Base-by-base conservation (phyloP, 2,113 vertebrate species). In the Xiphophorus couchianus region DNA sequence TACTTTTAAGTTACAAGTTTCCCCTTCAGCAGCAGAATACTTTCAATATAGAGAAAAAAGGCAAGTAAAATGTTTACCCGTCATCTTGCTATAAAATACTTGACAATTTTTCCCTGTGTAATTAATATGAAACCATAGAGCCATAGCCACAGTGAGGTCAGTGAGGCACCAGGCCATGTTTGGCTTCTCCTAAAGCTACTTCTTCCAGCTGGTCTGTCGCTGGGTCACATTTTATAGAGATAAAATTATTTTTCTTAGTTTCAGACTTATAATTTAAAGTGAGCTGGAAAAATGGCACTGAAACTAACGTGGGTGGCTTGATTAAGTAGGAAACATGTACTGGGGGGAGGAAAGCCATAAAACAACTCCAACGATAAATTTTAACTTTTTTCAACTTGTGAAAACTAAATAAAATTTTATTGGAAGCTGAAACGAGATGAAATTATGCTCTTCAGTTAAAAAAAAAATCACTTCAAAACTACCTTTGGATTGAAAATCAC, bases 11-110 rank as follows among this genome's bases (percentile, higher is more conserved):
- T 48, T 48, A 48, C 15, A 48, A 19, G 17, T 19, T 48, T 48
- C 44, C 44, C 17, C 44, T 48, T 19, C 5, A 58, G 51, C 22
- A n/a, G 22, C 7, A 25, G 7, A 58, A 8, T n/a, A n/a, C 17
- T 25, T 25, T 58, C 8, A 58, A 58, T 25, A 58, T n/a, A 25
- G 22, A 58, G 51, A 54, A 54, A 58, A n/a, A 13, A 77, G 71
- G 63, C 51, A 77, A 48, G 65, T 77, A 68, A 68, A 75, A 81
- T 86, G 77, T 86, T 78, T 71, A 81, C 71, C 80, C 73, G 76
- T 85, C 74, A 58, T 72, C 31, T 7, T 28, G 42, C 61, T 3
- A 54, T 58, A 66, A 69, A 80, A 73, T 27, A 51, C 79, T 17
- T 25, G 66, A 80, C 75, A 78, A 48, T 27, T 77, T 78, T 1